Conservation (phyloP, 1,140 invertebrate species). For the Acromyrmex heyeri region DNA sequence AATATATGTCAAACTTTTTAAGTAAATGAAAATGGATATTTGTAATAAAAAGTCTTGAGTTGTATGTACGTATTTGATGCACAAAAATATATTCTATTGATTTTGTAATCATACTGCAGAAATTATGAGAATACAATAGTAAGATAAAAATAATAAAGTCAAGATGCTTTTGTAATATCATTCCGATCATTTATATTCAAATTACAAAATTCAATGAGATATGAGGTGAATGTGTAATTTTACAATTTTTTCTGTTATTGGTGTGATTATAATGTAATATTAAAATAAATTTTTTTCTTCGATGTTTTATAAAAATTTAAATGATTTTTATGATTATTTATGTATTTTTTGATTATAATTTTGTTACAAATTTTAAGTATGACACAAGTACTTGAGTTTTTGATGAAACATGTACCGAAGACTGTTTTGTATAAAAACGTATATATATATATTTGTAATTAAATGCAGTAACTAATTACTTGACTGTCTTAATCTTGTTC, state of each 20-base stretch:
- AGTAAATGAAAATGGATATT: slow-evolving; percentile 5
- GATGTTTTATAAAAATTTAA: slow-evolving; percentile 16
- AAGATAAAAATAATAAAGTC: neutral
- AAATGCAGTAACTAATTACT: slow-evolving; percentile 41
- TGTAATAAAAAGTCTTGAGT: slow-evolving; percentile 30
- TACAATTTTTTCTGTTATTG: neutral
- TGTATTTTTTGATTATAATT: slow-evolving; percentile 1
- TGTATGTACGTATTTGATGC: neutral
- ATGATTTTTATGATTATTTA: slow-evolving; percentile 25
- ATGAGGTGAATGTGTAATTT: slow-evolving; percentile 35
- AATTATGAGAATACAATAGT: neutral
- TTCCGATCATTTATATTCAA: slow-evolving; percentile 1
- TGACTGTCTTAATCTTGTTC: slow-evolving; percentile 13
- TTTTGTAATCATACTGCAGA: neutral
- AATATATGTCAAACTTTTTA: neutral
- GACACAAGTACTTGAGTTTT: slow-evolving; percentile 24
- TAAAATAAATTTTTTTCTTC: slow-evolving; percentile 1
- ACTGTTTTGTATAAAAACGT: slow-evolving; percentile 44
- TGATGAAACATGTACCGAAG: slow-evolving; percentile 33
- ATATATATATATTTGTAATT: slow-evolving; percentile 25
- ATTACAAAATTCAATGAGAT: slow-evolving; percentile 1
- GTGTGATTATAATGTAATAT: neutral
- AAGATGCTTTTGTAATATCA: neutral
- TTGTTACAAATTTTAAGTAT: slow-evolving; percentile 8
- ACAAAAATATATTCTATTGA: slow-evolving; percentile 26